Percentiles rank a stretch among this genome's conserved stretches.
Conservation (phyloP, 2,113 vertebrate genomes). For the Colinus virginianus region DNA sequence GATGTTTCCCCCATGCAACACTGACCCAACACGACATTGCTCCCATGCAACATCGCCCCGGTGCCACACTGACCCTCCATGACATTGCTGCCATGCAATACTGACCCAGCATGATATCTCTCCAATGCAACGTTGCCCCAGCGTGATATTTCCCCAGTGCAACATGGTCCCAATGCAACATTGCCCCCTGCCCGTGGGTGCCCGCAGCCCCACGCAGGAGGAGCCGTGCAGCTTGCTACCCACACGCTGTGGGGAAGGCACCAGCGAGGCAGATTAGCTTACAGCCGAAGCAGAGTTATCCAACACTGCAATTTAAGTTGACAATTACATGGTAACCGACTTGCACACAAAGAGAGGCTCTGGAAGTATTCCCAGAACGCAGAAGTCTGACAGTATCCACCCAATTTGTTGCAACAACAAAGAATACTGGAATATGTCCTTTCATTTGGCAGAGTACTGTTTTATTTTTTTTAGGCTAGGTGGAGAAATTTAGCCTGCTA, state of each 20-base stretch:
- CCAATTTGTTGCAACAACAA: conserved; percentile 72
- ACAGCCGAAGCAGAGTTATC: conserved; percentile 25
- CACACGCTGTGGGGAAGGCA: neutral
- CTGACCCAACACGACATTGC: too few species aligned
- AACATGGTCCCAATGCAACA: too few species aligned
- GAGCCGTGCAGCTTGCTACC: fast-evolving
- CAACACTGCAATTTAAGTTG: conserved; percentile 64
- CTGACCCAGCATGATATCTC: too few species aligned
- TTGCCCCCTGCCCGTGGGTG: fast-evolving
- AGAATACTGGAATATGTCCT: conserved; percentile 65
- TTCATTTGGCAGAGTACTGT: conserved; percentile 47
- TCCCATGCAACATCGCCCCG: too few species aligned
- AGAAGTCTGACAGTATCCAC: conserved; percentile 72
- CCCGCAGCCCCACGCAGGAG: fast-evolving
- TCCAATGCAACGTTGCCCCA: too few species aligned
- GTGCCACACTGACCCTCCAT: too few species aligned
- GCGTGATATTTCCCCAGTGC: too few species aligned
- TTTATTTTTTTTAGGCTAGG: conserved; percentile 48
- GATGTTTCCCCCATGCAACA: too few species aligned
- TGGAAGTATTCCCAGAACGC: conserved; percentile 69
- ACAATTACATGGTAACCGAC: conserved; percentile 60
- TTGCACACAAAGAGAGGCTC: conserved; percentile 54
- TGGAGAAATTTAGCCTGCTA: conserved; percentile 65
- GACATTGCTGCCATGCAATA: too few species aligned
- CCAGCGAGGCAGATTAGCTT: neutral